Base-by-base conservation (phyloP, 37 sponge, comb jelly and placozoan species). In the Tethya wilhelma region DNA sequence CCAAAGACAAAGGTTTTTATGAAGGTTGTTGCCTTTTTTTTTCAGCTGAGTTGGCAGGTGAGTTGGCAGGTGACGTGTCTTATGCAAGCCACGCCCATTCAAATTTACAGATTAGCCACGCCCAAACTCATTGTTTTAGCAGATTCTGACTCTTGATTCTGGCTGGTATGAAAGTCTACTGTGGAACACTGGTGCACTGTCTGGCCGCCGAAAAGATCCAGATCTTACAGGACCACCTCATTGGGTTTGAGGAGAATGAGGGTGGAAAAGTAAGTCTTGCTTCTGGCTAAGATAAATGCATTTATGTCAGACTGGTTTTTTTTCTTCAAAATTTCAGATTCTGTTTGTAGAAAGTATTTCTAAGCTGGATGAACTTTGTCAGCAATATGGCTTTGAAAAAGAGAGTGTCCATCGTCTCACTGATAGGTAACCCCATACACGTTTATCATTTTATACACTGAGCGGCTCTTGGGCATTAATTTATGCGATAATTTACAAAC, bases 181-280 rank as follows among this genome's bases (percentile, higher is more conserved):
- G 80, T 7, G 80, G 80, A 12, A 53, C 1, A 32, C 37, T 79
- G 69, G 69, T 69, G 8, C 80, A 79, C 33, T 79, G 37, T 4
- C 29, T 1, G 1, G 28, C 25, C 7, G 69, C 80, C 23, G 57
- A 79, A 17, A 68, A 33, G 7, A 36, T 68, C 17, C 7, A 56
- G 17, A 29, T 68, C 20, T 42, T 79, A 36, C 29, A 79, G 7
- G 58, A 79, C 29, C 70, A 79, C 44, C 25, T 79, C 56, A 79
- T 79, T 38, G 80, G 80, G 4, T 67, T 69, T 56, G 70, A 79
- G 26, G 77, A 59, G n/a, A 40, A 6, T 14, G 57, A 69, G 11
- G 28, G 28, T 34, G 80, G 80, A 69, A 69, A 69, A 70, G 80
- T 79, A 45, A 56, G 38, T 32, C 11, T n/a, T 45, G 53, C 30